Evolutionary conservation across 2,888 invertebrate genomes (phyloP).

Genomic region (Polyommatus iphigenia): DNA sequence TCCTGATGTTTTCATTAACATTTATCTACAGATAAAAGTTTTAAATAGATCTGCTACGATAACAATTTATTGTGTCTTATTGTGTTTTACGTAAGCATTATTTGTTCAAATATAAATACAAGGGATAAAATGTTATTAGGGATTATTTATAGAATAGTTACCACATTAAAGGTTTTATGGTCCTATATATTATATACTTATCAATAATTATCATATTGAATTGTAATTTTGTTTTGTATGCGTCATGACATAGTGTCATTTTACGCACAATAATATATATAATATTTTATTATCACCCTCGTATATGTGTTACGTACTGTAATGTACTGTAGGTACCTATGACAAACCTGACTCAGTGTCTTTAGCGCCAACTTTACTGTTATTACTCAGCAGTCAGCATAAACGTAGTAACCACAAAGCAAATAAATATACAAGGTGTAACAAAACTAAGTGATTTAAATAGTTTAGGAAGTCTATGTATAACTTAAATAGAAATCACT

Average conservation of each 20-base stretch:
- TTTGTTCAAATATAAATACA: neutral
- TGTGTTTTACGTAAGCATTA: neutral
- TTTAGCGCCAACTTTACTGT: too few species aligned
- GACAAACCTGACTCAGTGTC: too few species aligned
- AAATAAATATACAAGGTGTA: neutral
- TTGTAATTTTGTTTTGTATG: neutral
- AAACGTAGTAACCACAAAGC: neutral
- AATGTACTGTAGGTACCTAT: too few species aligned
- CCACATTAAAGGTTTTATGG: neutral
- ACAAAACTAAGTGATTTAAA: too few species aligned
- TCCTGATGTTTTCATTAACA: constrained; percentile 1
- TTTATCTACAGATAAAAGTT: neutral
- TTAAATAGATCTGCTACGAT: neutral
- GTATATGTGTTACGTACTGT: too few species aligned
- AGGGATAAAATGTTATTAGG: neutral
- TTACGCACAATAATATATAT: too few species aligned
- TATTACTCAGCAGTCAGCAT: too few species aligned
- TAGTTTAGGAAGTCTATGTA: too few species aligned
- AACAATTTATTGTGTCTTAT: neutral
- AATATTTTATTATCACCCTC: too few species aligned
- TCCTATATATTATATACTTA: neutral
- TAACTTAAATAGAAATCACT: too few species aligned
- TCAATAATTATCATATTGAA: neutral
- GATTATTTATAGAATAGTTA: neutral
- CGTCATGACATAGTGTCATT: neutral